Conservation (phyloP, 2,888 invertebrate genomes). For the Eristalis intricaria region DNA sequence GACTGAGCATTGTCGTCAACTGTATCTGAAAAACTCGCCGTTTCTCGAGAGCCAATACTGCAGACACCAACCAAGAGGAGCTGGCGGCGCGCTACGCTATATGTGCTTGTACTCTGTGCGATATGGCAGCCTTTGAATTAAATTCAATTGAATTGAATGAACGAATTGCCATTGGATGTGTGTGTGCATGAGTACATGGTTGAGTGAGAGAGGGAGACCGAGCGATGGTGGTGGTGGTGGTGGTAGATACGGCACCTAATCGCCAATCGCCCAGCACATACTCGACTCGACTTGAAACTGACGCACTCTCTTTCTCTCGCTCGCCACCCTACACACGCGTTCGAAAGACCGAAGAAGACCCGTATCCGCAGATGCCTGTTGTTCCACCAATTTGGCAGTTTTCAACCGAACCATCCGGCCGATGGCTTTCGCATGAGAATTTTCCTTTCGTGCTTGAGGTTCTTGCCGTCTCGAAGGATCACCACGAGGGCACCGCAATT, state of each 20-base stretch:
- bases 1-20: slow-evolving; percentile 67
- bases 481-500: not conserved
- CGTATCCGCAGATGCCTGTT: slow-evolving; percentile 41
- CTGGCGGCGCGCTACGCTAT: not conserved
- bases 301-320: not conserved
- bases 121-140: slow-evolving; percentile 70
- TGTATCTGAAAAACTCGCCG: slow-evolving; percentile 64
- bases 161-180: slow-evolving; percentile 24
- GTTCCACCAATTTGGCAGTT: slow-evolving; percentile 7
- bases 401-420: not conserved
- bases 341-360: not conserved
- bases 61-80: slow-evolving; percentile 22
- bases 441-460: not conserved
- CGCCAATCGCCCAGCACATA: slow-evolving; percentile 38
- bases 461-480: not conserved
- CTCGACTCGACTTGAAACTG: not conserved
- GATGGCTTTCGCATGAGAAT: not conserved
- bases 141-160: slow-evolving; percentile 71
- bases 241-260: slow-evolving; percentile 48
- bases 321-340: not conserved
- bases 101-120: slow-evolving; percentile 41
- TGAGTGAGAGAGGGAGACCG: not conserved
- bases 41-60: slow-evolving; percentile 44
- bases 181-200: not conserved
- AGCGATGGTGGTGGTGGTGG: not conserved